Evolutionary conservation across 2,113 vertebrate species (phyloP), one percentile per base, ranked within the genome.

Genomic region (Naja naja): DNA sequence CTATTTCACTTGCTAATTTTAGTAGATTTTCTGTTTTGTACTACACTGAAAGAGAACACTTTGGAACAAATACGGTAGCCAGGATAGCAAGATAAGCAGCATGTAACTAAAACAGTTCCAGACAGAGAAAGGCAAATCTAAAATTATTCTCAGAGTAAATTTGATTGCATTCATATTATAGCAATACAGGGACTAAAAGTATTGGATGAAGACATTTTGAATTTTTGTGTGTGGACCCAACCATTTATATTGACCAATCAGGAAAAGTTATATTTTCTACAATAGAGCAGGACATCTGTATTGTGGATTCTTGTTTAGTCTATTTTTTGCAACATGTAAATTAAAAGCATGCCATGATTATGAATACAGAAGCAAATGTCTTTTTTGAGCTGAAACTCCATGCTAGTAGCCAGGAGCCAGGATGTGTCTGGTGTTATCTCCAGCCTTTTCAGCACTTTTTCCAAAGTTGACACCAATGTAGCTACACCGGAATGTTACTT

Each of bases 1-100:
- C 74, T 74, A 92, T 92, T 89, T 89, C 47, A 85, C 81, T 58
- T 89, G 39, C 39, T 89, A 85, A 64, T 92, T 87, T 92, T 89
- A 89, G 34, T 14, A 25, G 18, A 43, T 6, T 58, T 85, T 85
- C 53, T 92, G 64, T 85, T 92, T 92, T 92, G 34, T 85, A 55
- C 25, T 23, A 34, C 49, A 81, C 49, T 53, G 58, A 47, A 92
- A 34, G 58, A 53, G 60, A 39, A 47, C 49, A n/a, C 58, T 92
- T 92, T 88, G 54, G 34, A 25, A 55, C 8, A 39, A 92, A 92
- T 52, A 92, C 5, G 6, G 25, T 88, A 92, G 69, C 34, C 69
- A 55, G 69, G 87, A 69, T 60, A 39, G 58, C 86, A 88, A 74
- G 86, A 92, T 12, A 69, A 23, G 34, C 45, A 30, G 54, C 43